These are phyloP conservation scores for Creontiades dilutus DNA, from an alignment of 2,888 invertebrate genomes.

Conservation along the genomic window DNA sequence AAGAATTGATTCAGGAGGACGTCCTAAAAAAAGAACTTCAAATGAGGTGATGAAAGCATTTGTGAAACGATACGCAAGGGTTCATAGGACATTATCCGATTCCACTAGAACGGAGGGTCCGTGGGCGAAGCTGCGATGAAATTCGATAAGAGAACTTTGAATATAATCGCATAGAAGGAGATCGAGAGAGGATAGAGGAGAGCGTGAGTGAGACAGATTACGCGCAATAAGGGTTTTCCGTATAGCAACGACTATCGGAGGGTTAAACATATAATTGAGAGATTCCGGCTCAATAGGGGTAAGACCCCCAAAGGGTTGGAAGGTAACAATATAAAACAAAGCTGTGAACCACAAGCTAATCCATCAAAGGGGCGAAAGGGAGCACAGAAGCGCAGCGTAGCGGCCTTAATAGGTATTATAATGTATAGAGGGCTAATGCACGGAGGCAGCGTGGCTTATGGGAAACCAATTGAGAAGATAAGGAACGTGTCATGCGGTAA, in stretches of 20 bases:
- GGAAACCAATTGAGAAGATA: conserved; percentile 74
- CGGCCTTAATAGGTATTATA: conserved; percentile 73
- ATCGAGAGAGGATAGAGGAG: background rate
- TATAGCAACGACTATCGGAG: conserved; percentile 28
- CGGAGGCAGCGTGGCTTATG: conserved; percentile 71
- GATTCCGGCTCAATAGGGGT: conserved; percentile 15
- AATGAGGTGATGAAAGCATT: background rate
- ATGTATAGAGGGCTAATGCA: conserved; percentile 68
- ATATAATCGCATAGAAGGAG: conserved; percentile 23
- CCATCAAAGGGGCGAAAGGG: conserved; percentile 72
- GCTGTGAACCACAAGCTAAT: conserved; percentile 72
- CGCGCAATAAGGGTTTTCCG: conserved; percentile 10
- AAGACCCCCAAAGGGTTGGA: conserved; percentile 48
- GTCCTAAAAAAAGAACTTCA: too few species aligned
- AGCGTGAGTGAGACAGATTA: background rate
- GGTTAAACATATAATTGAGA: conserved; percentile 48
- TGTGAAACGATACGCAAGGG: background rate
- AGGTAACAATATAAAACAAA: conserved; percentile 73
- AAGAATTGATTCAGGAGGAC: too few species aligned
- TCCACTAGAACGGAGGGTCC: background rate
- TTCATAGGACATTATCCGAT: background rate
- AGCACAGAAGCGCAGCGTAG: conserved; percentile 58
- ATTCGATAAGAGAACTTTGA: conserved; percentile 15
- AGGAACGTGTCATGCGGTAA: conserved; percentile 71
- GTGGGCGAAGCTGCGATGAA: background rate